Evolutionary conservation across 2,888 invertebrate species (phyloP).

Genomic region (Agelastica alni): DNA sequence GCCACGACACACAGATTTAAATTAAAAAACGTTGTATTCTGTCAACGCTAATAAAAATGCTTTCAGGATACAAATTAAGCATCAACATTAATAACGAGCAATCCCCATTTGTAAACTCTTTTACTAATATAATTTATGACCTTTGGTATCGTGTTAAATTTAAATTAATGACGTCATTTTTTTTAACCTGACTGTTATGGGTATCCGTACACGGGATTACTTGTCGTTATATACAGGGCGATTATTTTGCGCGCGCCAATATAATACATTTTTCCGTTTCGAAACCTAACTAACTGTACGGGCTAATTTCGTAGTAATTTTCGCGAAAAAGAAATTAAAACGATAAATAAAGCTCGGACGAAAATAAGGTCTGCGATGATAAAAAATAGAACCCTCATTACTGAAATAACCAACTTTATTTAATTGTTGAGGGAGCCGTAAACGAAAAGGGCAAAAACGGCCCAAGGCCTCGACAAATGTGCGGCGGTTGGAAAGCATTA

Average conservation of each 20-base stretch:
- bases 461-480: background rate
- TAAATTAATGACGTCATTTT: conserved; percentile 37
- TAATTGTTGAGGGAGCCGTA: background rate
- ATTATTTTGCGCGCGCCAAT: no score
- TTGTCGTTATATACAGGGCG: conserved; percentile 2
- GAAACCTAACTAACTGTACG: no score
- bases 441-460: background rate
- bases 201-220: conserved; percentile 6
- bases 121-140: conserved; percentile 45
- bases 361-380: no score
- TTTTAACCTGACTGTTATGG: background rate
- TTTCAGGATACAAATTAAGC: conserved; percentile 54
- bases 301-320: no score
- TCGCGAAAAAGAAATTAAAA: no score
- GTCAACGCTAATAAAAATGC: conserved; percentile 54
- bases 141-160: conserved; percentile 38
- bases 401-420: no score
- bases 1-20: conserved; percentile 38
- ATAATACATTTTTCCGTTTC: no score
- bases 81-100: conserved; percentile 49
- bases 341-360: no score
- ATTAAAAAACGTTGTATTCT: conserved; percentile 47
- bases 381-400: no score
- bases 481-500: background rate
- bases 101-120: conserved; percentile 43